phyloP scores from a whole-genome alignment of 1,140 invertebrate genomes.

The Bombus haemorrhoidalis region DNA sequence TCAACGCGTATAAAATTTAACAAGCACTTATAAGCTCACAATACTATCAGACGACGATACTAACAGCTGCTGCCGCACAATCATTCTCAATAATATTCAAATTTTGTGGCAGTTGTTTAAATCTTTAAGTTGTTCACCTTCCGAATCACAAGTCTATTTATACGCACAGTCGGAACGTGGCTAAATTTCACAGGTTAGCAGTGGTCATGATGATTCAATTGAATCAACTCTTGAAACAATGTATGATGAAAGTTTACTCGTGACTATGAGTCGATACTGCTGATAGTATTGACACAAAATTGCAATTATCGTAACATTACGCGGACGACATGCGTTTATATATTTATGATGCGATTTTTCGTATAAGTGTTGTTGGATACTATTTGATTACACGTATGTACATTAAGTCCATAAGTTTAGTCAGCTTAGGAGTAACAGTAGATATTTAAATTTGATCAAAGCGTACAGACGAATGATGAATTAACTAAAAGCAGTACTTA shows the following conservation, averaged over 20 bases:
- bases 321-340: background rate
- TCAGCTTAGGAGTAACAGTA: background rate
- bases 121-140: background rate
- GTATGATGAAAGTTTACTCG: conserved; percentile 19
- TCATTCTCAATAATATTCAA: background rate
- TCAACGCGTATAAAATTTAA: background rate
- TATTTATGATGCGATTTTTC: background rate
- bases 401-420: too few species aligned
- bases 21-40: background rate
- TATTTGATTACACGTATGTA: background rate
- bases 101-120: background rate
- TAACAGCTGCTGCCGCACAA: background rate
- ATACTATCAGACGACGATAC: background rate
- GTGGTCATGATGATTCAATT: background rate
- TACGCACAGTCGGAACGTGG: background rate
- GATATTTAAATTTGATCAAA: background rate
- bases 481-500: too few species aligned
- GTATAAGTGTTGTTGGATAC: background rate
- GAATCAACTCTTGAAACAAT: background rate
- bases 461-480: too few species aligned
- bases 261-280: background rate
- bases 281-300: conserved; percentile 17
- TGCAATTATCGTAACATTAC: conserved; percentile 15
- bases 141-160: background rate
- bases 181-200: conserved; percentile 3